Evolutionary conservation across 2,797 vertebrate species (phyloP).

Genomic region (Otus scops): DNA sequence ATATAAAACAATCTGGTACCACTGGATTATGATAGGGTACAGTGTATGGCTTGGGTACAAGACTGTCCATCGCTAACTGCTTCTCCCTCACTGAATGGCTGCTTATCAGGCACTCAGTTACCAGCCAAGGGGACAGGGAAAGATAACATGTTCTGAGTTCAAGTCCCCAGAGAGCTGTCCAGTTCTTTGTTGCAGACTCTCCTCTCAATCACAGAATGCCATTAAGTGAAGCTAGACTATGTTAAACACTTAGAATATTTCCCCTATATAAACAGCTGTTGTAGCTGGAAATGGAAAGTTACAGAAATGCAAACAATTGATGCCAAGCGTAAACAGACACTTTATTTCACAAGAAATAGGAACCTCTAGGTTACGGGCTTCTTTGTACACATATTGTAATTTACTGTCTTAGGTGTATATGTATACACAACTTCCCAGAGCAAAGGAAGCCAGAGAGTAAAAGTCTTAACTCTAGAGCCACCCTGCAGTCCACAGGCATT

Average conservation of each 20-base stretch:
- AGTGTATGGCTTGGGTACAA: accelerated
- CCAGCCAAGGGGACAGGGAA: neutral
- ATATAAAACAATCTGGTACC: accelerated
- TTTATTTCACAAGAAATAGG: neutral
- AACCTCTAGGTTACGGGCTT: neutral
- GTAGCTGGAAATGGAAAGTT: neutral
- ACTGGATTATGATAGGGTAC: too few relatives aligned
- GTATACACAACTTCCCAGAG: neutral
- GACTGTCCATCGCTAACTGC: neutral
- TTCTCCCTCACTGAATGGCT: neutral
- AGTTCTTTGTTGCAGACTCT: neutral
- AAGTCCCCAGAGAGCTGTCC: accelerated
- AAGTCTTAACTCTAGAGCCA: neutral
- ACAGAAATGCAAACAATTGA: neutral
- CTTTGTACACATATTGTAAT: neutral
- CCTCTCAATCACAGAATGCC: neutral
- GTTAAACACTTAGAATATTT: conserved; percentile 7
- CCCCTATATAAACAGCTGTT: conserved; percentile 16
- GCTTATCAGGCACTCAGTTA: neutral
- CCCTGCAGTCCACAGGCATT: neutral
- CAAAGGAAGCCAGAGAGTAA: neutral
- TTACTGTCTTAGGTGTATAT: neutral
- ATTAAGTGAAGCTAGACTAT: neutral
- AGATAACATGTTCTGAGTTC: neutral
- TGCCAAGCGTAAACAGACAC: neutral